These are phyloP conservation scores for Cephus sareptanus DNA, from an alignment of 2,888 invertebrate species.

Conservation along the genomic window DNA sequence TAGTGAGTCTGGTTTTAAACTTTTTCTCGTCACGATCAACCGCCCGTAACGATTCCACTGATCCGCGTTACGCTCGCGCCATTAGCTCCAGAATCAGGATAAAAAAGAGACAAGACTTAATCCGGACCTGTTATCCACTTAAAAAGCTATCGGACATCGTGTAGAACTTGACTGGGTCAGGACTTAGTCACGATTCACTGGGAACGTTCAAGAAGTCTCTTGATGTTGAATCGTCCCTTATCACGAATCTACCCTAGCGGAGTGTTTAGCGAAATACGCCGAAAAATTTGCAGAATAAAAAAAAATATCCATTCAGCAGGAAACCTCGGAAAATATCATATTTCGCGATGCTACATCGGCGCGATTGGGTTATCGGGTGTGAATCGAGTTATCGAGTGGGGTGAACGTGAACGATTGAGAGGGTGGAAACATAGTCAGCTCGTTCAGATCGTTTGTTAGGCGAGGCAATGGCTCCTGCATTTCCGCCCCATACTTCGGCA, in stretches of 20 bases:
- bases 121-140: constrained; percentile 2
- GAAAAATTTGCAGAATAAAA: not conserved
- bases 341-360: not conserved
- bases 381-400: not conserved
- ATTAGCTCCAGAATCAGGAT: not conserved
- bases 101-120: not conserved
- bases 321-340: not conserved
- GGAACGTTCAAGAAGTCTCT: not conserved
- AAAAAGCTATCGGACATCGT: constrained; percentile 2
- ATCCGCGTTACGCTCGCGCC: not conserved
- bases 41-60: not conserved
- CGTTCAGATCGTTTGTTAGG: not conserved
- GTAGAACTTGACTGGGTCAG: not conserved
- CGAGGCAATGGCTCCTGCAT: not conserved
- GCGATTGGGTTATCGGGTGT: not conserved
- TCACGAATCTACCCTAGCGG: not conserved
- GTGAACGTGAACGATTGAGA: not conserved
- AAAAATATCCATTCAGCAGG: not conserved
- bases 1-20: not conserved
- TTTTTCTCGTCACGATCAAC: not conserved
- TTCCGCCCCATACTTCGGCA: not conserved
- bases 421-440: not conserved
- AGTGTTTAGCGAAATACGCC: not conserved
- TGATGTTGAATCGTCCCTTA: not conserved
- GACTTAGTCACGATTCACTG: not conserved